Evolutionary conservation across 2,888 invertebrate species (phyloP).

Genomic region (Pachydiplax longipennis): DNA sequence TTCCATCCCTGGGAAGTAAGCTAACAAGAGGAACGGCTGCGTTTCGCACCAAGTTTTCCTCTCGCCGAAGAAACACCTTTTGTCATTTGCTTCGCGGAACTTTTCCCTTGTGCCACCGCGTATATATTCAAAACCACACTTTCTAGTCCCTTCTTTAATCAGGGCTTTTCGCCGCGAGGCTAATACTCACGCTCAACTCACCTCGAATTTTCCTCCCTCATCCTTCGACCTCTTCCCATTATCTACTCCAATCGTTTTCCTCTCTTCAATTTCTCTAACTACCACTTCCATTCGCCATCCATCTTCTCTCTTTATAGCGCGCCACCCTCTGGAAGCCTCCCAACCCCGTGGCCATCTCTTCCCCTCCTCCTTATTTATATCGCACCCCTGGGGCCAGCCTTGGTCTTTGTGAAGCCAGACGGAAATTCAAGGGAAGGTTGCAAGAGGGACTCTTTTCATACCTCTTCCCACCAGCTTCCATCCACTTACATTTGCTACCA

Average conservation of each 20-base stretch:
- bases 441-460: neutral
- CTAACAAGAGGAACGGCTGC: too few relatives aligned
- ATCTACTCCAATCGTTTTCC: neutral
- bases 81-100: neutral
- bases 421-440: neutral
- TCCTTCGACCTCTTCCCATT: neutral
- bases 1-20: too few relatives aligned
- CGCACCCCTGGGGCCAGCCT: constrained; percentile 6
- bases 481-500: neutral
- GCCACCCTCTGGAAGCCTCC: neutral
- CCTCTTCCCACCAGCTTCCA: neutral
- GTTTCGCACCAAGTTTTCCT: neutral
- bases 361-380: constrained; percentile 1
- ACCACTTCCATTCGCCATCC: neutral
- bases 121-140: too few relatives aligned
- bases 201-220: neutral
- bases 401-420: constrained; percentile 32
- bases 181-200: neutral
- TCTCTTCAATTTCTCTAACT: neutral
- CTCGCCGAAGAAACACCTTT: neutral
- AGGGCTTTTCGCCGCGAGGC: neutral
- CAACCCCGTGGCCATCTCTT: neutral
- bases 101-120: neutral
- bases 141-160: neutral
- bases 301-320: neutral